phyloP scores from a whole-genome alignment of 2,888 invertebrate genomes.

The Parascotia fuliginaria region DNA sequence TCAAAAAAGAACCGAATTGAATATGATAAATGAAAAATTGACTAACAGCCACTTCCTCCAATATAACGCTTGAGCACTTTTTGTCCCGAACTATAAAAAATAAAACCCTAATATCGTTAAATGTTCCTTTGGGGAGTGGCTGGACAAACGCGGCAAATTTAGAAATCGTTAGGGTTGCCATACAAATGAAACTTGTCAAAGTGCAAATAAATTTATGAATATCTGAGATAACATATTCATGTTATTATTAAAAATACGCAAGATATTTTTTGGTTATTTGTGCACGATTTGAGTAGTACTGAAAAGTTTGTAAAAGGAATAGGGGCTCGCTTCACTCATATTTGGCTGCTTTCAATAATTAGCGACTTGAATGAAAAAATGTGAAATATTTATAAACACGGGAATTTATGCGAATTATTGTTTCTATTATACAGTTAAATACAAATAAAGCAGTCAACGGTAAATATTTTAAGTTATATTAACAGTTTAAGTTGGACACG shows the following conservation, averaged over 20 bases:
- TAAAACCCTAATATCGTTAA: constrained; percentile 85
- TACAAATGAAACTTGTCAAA: neutral
- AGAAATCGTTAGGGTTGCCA: constrained; percentile 62
- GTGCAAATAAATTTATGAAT: neutral
- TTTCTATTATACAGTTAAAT: no score
- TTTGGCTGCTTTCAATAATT: no score
- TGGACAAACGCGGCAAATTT: constrained; percentile 75
- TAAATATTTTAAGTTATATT: no score
- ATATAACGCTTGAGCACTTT: constrained; percentile 74
- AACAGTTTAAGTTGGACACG: no score
- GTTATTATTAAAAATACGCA: neutral
- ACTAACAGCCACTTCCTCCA: constrained; percentile 74
- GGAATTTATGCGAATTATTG: no score
- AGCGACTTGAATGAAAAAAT: no score
- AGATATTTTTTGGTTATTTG: neutral
- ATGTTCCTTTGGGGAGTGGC: constrained; percentile 84
- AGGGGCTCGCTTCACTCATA: no score
- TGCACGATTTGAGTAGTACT: neutral
- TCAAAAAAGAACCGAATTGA: constrained; percentile 45
- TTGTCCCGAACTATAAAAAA: constrained; percentile 85
- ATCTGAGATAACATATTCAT: neutral
- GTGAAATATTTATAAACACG: no score
- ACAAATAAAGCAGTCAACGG: no score
- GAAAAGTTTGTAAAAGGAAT: neutral
- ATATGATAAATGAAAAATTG: constrained; percentile 63